phyloP scores from a whole-genome alignment of 2,797 vertebrate genomes.

The Salarias fasciatus region DNA sequence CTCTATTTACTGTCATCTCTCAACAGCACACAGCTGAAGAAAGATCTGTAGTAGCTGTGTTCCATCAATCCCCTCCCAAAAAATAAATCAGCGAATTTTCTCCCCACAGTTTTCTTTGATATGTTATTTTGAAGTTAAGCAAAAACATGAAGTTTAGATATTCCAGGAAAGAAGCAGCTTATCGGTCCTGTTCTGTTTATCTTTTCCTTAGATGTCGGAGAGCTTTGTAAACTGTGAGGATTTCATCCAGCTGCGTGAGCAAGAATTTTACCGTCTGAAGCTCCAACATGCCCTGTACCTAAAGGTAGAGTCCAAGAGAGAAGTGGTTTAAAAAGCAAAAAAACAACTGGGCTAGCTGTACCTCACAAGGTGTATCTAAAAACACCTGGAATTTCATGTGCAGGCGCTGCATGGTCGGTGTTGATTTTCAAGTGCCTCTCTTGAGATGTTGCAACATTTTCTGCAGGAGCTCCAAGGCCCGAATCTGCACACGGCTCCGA shows the following conservation, averaged over 20 bases:
- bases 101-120: too few relatives aligned
- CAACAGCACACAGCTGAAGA: too few relatives aligned
- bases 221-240: constrained; percentile 89
- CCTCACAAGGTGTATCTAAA: neutral
- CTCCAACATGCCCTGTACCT: constrained; percentile 86
- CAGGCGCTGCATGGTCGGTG: neutral
- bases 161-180: neutral
- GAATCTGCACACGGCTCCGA: constrained; percentile 51
- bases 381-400: neutral
- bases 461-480: constrained; percentile 84
- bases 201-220: constrained; percentile 81
- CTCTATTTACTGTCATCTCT: too few relatives aligned
- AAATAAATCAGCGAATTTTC: too few relatives aligned
- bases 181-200: constrained; percentile 11
- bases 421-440: neutral
- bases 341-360: neutral
- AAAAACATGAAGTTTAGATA: too few relatives aligned
- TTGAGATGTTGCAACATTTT: constrained; percentile 16
- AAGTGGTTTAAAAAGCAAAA: too few relatives aligned
- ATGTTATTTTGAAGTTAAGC: too few relatives aligned
- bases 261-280: constrained; percentile 84
- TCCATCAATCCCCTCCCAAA: too few relatives aligned
- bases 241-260: constrained; percentile 87
- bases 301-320: constrained; percentile 75
- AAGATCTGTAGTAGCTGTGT: too few relatives aligned